Evolutionary conservation across 1,140 invertebrate genomes (phyloP).

Genomic region (Chrysomallon squamiferum): DNA sequence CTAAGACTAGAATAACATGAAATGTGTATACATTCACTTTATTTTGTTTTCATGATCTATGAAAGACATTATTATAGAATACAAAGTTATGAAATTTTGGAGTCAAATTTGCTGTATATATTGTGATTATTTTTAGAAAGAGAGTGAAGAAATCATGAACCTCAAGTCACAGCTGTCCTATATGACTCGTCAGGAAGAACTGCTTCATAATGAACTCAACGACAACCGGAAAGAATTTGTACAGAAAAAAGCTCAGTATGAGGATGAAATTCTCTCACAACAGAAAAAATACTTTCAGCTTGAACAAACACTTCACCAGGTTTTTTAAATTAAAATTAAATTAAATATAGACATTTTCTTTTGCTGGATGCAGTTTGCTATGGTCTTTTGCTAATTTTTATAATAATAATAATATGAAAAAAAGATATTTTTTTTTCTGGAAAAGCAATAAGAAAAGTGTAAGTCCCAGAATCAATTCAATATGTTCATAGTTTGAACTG

Average conservation of each 20-base stretch:
- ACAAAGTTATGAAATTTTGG: too few relatives aligned
- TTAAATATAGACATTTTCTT: neutral
- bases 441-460: neutral
- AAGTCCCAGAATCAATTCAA: neutral
- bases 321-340: too few relatives aligned
- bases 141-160: conserved; percentile 24
- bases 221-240: conserved; percentile 25
- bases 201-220: conserved; percentile 25
- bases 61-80: too few relatives aligned
- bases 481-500: neutral
- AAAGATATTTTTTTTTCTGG: neutral
- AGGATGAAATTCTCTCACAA: conserved; percentile 24
- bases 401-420: neutral
- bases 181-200: conserved; percentile 22
- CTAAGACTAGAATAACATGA: too few relatives aligned
- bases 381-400: neutral
- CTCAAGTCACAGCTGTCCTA: conserved; percentile 22
- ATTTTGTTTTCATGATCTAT: too few relatives aligned
- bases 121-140: conserved; percentile 28
- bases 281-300: conserved; percentile 33
- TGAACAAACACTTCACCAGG: conserved; percentile 33
- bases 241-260: conserved; percentile 1
- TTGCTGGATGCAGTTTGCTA: neutral
- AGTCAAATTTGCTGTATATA: too few relatives aligned
- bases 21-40: too few relatives aligned